Evolutionary conservation across 2,113 vertebrate genomes (phyloP).

Genomic region (Turnix velox): DNA sequence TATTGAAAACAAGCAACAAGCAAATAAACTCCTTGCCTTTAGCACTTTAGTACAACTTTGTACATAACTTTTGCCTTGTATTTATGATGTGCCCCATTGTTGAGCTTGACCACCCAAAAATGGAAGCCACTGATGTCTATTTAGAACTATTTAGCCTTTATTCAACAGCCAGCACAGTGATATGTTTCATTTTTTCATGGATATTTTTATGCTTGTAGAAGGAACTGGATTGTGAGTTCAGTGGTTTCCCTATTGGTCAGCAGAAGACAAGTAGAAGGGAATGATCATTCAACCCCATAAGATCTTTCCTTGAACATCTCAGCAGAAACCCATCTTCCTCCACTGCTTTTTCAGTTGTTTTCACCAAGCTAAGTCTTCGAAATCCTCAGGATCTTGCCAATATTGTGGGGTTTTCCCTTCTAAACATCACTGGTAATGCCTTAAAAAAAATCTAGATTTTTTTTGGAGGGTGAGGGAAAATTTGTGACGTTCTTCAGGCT

Average conservation of each 20-base stretch:
- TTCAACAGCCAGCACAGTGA: neutral
- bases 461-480: neutral
- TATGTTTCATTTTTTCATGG: neutral
- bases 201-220: neutral
- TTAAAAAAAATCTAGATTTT: neutral
- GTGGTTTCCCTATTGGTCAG: neutral
- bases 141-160: neutral
- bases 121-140: neutral
- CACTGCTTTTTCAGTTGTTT: neutral
- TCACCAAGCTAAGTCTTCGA: neutral
- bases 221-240: neutral
- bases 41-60: neutral
- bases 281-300: rapidly evolving
- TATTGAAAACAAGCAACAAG: neutral
- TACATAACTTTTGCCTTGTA: neutral
- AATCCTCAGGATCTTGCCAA: neutral
- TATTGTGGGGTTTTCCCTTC: neutral
- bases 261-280: neutral
- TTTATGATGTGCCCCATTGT: neutral
- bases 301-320: neutral
- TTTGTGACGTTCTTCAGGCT: neutral
- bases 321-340: neutral
- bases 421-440: neutral
- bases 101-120: neutral
- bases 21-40: neutral